Evolutionary conservation across 1,140 invertebrate species (phyloP).

Genomic region (Melipona quadrifasciata): DNA sequence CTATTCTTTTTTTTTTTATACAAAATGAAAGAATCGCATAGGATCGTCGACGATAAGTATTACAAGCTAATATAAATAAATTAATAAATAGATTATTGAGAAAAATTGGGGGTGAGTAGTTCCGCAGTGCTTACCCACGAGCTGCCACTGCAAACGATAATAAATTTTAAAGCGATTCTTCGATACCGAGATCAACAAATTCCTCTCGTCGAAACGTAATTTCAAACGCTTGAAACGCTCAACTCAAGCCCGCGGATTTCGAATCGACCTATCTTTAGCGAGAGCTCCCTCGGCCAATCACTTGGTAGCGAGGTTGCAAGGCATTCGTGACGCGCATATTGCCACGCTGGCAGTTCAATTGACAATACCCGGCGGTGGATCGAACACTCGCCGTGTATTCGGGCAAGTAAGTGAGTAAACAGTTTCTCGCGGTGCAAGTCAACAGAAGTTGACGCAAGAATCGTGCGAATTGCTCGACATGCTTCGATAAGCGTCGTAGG

Average conservation of each 20-base stretch:
- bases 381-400: neutral
- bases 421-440: neutral
- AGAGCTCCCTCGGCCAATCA: neutral
- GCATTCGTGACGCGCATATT: conserved; percentile 59
- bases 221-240: neutral
- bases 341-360: conserved; percentile 70
- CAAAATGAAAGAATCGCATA: too few relatives aligned
- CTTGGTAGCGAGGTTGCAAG: neutral
- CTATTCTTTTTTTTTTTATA: too few relatives aligned
- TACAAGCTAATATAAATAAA: too few relatives aligned
- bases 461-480: neutral
- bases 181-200: too few relatives aligned
- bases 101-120: too few relatives aligned
- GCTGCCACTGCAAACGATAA: too few relatives aligned
- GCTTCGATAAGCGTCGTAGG: neutral
- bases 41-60: too few relatives aligned
- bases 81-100: too few relatives aligned
- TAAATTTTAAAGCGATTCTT: too few relatives aligned
- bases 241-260: neutral
- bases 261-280: conserved; percentile 9
- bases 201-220: neutral
- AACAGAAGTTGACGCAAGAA: fast-evolving
- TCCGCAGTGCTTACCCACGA: too few relatives aligned
- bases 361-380: conserved; percentile 7
- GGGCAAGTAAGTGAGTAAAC: neutral